Conservation (phyloP, 2,888 invertebrate genomes). For the Laspeyria flexula region DNA sequence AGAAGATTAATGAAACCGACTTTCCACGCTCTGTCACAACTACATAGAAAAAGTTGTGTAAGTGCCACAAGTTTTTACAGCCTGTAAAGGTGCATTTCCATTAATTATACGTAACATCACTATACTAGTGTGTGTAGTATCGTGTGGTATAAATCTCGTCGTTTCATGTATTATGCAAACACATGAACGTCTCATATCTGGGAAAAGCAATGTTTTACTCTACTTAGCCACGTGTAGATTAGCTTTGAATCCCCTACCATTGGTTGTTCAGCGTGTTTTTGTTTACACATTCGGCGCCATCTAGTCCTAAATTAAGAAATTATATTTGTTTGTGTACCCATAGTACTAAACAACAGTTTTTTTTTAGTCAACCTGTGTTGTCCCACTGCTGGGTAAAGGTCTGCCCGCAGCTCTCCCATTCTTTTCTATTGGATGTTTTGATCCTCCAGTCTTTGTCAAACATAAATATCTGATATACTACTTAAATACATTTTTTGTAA, state of each 20-base stretch:
- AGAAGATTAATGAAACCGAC: background rate
- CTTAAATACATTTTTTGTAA: no score
- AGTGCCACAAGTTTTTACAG: background rate
- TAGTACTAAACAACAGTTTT: no score
- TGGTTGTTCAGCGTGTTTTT: slow-evolving; percentile 8
- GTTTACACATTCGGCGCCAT: no score
- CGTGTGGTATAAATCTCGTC: slow-evolving; percentile 58
- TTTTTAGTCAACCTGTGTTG: no score
- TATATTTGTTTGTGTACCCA: no score
- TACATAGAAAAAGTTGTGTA: background rate
- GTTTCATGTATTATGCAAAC: slow-evolving; percentile 76
- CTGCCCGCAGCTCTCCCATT: no score
- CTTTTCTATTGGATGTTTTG: no score
- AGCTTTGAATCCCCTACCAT: slow-evolving; percentile 53
- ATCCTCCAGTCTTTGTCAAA: no score
- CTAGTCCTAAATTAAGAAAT: no score
- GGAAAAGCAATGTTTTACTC: slow-evolving; percentile 64
- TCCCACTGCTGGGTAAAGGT: no score
- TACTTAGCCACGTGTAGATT: slow-evolving; percentile 62
- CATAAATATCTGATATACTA: no score
- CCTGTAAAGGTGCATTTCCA: slow-evolving; percentile 18
- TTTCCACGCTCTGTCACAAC: background rate
- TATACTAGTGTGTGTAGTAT: slow-evolving; percentile 42
- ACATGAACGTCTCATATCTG: slow-evolving; percentile 67
- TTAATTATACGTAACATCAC: slow-evolving; percentile 43